phyloP scores from a whole-genome alignment of 2,797 vertebrate genomes.

The Macrochelys suwanniensis region DNA sequence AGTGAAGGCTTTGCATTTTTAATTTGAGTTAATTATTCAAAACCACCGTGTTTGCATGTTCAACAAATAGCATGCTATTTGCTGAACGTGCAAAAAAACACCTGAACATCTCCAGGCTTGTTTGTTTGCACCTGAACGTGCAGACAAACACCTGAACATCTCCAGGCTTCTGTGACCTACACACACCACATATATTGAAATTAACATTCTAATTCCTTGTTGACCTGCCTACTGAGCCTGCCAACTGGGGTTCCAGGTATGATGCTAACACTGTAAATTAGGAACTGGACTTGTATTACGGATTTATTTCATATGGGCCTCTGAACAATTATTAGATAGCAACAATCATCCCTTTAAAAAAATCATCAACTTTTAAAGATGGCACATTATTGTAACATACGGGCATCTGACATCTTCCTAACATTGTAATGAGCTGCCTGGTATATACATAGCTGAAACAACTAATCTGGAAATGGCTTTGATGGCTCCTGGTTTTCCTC shows the following conservation, averaged over 20 bases:
- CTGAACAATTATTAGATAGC: not conserved
- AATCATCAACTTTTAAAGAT: not conserved
- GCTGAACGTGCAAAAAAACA: too few relatives aligned
- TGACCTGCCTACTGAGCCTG: not conserved
- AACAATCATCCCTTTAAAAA: not conserved
- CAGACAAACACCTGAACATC: too few relatives aligned
- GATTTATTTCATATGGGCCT: not conserved
- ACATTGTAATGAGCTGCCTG: not conserved
- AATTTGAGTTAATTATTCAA: not conserved
- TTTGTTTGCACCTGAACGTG: too few relatives aligned
- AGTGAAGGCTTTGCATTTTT: not conserved
- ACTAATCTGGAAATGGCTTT: not conserved
- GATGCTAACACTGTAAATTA: not conserved
- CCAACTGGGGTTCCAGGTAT: not conserved
- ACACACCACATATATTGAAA: not conserved
- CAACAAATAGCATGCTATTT: not conserved
- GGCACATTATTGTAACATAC: not conserved
- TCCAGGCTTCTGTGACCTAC: not conserved
- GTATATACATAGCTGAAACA: not conserved
- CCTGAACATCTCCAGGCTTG: too few relatives aligned
- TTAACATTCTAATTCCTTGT: not conserved
- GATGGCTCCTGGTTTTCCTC: not conserved
- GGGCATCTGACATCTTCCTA: not conserved
- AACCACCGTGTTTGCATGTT: not conserved
- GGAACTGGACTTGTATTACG: not conserved